Conservation (phyloP, 2,888 invertebrate species). For the Drosophila anomelani region DNA sequence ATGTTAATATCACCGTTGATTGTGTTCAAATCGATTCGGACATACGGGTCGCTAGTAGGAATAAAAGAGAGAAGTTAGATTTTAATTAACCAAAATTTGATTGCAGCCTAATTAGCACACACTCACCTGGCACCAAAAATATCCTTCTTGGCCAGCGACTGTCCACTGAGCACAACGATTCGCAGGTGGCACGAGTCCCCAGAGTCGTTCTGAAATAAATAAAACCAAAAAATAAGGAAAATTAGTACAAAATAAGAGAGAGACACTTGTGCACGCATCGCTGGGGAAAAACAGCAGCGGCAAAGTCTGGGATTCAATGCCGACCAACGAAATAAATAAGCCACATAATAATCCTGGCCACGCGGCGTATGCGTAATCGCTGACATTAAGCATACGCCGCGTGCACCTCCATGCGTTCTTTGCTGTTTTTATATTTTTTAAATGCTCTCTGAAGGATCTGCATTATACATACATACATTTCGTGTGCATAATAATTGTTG, state of each 20-base stretch:
- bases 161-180: conserved; percentile 93
- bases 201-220: conserved; percentile 89
- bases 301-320: conserved; percentile 36
- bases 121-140: conserved; percentile 98
- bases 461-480: conserved; percentile 24
- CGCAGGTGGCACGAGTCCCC: conserved; percentile 91
- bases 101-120: conserved; percentile 7
- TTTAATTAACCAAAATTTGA: conserved; percentile 4
- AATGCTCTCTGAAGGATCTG: conserved; percentile 37
- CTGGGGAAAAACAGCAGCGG: conserved; percentile 24
- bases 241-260: conserved; percentile 48
- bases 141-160: conserved; percentile 98
- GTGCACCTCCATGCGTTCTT: conserved; percentile 7
- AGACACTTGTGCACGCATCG: conserved; percentile 51
- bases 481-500: conserved; percentile 44
- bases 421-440: not conserved
- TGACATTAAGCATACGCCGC: conserved; percentile 69
- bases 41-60: conserved; percentile 99
- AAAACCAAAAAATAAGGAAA: conserved; percentile 24
- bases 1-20: conserved; percentile 94
- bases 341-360: conserved; percentile 28
- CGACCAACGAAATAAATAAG: conserved; percentile 48
- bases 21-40: conserved; percentile 94
- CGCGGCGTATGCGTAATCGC: conserved; percentile 63
- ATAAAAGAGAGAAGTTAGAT: not conserved